Percentiles rank a stretch among this genome's conserved stretches.
These are phyloP conservation scores for Mohoua ochrocephala DNA, from an alignment of 2,113 vertebrate genomes.

Conservation along the genomic window DNA sequence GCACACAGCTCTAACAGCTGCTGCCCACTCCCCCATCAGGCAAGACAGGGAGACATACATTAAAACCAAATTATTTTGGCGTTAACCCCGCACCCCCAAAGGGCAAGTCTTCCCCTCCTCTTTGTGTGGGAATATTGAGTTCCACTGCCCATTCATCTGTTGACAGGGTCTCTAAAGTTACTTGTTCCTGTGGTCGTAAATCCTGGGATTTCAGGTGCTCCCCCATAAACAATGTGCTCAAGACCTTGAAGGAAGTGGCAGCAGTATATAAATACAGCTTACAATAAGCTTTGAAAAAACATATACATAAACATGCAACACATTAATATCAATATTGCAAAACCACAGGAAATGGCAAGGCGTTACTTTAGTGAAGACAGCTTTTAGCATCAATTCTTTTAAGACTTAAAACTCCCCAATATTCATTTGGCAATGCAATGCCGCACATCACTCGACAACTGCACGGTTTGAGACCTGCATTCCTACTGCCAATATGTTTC, in stretches of 20 bases:
- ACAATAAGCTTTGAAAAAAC: background rate
- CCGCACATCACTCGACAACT: accelerated
- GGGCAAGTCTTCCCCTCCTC: background rate
- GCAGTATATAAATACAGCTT: background rate
- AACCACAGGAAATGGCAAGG: background rate
- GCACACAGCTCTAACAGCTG: background rate
- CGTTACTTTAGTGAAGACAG: background rate
- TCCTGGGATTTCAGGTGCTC: background rate
- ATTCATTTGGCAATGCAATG: background rate
- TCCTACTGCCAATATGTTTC: background rate
- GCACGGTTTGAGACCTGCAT: background rate
- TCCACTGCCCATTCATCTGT: background rate
- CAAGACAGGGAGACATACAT: background rate
- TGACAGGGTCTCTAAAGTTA: background rate
- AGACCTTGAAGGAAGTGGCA: background rate
- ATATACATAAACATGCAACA: background rate
- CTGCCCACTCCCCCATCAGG: background rate
- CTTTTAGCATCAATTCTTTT: background rate
- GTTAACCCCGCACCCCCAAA: background rate
- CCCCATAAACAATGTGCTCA: background rate
- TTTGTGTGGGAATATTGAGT: background rate
- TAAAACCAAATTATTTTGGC: background rate
- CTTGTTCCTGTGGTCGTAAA: background rate
- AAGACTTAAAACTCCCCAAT: background rate
- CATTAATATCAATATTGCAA: background rate